Conservation (phyloP, 2,113 vertebrate species). For the Dryoscopus gambensis region DNA sequence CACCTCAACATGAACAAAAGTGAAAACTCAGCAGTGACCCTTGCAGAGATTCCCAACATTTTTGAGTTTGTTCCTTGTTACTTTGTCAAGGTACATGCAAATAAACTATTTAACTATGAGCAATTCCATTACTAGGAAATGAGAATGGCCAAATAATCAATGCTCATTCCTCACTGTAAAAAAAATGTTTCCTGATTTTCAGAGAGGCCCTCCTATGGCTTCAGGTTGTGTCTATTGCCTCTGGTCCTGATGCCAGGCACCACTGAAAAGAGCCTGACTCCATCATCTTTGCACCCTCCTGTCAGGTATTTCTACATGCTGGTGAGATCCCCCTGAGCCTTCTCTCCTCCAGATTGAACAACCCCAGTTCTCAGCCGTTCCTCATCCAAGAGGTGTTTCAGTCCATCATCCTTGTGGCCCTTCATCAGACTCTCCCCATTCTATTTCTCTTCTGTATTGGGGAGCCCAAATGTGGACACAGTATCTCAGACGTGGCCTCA, state of each 20-base stretch:
- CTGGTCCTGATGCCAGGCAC: not conserved
- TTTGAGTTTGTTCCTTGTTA: not conserved
- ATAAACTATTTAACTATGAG: not conserved
- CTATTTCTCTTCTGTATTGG: not conserved
- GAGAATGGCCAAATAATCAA: not conserved
- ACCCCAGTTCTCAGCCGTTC: not conserved
- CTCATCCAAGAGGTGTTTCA: not conserved
- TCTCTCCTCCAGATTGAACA: not conserved
- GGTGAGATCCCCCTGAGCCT: not conserved
- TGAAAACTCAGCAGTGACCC: not conserved
- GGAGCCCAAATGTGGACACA: not conserved
- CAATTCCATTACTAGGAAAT: not conserved
- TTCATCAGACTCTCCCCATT: not conserved
- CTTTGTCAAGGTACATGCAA: not conserved
- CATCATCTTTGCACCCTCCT: not conserved
- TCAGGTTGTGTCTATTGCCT: not conserved
- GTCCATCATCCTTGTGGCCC: not conserved
- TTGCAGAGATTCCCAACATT: not conserved
- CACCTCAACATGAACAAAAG: not conserved
- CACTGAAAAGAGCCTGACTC: not conserved
- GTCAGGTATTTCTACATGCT: not conserved
- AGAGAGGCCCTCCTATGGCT: not conserved
- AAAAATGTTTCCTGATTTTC: not conserved
- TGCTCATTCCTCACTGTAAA: not conserved
- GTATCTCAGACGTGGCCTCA: not conserved